Evolutionary conservation across 2,888 invertebrate genomes (phyloP).

Genomic region (Gasteruption jaculator): DNA sequence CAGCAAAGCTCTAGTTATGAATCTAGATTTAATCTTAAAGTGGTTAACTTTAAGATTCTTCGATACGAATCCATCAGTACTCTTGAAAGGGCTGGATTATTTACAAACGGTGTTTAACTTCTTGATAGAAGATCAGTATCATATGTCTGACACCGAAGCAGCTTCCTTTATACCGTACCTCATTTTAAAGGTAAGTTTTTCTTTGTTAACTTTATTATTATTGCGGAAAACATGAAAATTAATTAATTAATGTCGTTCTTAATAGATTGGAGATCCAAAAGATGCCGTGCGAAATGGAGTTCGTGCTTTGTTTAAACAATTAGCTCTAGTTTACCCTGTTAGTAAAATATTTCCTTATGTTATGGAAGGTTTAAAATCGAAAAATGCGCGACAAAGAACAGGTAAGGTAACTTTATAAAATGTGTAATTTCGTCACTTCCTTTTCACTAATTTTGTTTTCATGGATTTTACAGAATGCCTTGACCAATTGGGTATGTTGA

Average conservation of each 20-base stretch:
- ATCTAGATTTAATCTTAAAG: constrained; percentile 91
- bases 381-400: constrained; percentile 92
- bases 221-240: background rate
- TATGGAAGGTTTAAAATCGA: constrained; percentile 94
- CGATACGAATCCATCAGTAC: constrained; percentile 96
- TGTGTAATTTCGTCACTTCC: too few species aligned
- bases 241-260: constrained; percentile 8
- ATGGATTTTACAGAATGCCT: constrained; percentile 68
- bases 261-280: constrained; percentile 89
- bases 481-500: constrained; percentile 82
- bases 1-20: constrained; percentile 75
- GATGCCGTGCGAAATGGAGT: constrained; percentile 91
- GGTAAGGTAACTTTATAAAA: constrained; percentile 51
- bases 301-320: constrained; percentile 76
- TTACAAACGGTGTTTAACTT: constrained; percentile 77
- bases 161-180: constrained; percentile 93
- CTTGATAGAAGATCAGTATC: constrained; percentile 76
- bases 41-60: constrained; percentile 97
- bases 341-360: constrained; percentile 84
- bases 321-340: constrained; percentile 81
- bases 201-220: background rate
- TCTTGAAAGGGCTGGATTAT: constrained; percentile 93
- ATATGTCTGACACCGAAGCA: constrained; percentile 87
- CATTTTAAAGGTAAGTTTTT: constrained; percentile 71
- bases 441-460: constrained; percentile 3